Evolutionary conservation across 1,140 invertebrate species (phyloP).

Genomic region (Drosophila rhopaloa): DNA sequence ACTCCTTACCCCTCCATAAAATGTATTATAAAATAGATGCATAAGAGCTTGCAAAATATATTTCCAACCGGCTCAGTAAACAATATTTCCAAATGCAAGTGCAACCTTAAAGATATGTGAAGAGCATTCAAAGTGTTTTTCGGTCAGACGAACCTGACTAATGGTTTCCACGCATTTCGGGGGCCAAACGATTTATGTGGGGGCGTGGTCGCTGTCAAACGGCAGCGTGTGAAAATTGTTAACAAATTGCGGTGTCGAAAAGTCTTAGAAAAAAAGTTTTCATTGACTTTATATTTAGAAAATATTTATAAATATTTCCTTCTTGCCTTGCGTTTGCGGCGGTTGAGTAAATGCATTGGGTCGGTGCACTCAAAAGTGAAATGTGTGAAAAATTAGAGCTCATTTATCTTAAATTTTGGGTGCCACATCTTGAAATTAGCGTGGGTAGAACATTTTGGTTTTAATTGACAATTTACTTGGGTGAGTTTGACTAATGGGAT

Average conservation of each 20-base stretch:
- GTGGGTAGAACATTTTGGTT: constrained; percentile 57
- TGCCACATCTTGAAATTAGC: constrained; percentile 1
- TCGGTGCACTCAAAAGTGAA: constrained; percentile 64
- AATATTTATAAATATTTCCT: constrained; percentile 58
- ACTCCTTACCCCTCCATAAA: constrained; percentile 3
- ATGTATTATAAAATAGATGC: constrained; percentile 16
- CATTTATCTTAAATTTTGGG: constrained; percentile 32
- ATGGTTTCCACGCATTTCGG: constrained; percentile 54
- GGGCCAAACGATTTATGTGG: constrained; percentile 60
- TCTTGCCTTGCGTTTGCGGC: not conserved
- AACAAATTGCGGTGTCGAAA: constrained; percentile 81
- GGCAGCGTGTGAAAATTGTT: constrained; percentile 77
- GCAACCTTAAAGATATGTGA: constrained; percentile 28
- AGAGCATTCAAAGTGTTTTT: constrained; percentile 46
- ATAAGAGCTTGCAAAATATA: constrained; percentile 27
- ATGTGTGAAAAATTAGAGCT: constrained; percentile 72
- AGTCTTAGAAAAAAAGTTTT: constrained; percentile 58
- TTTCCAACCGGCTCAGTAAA: constrained; percentile 13
- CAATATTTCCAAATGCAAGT: constrained; percentile 34
- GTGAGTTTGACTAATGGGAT: constrained; percentile 45
- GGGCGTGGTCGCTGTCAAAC: constrained; percentile 64
- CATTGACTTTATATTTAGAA: constrained; percentile 65
- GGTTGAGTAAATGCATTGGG: constrained; percentile 27
- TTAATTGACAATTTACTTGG: constrained; percentile 71
- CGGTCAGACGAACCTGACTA: constrained; percentile 69